Conservation (phyloP, 35 echinoderm and acorn worm species). For the Lytechinus pictus region DNA sequence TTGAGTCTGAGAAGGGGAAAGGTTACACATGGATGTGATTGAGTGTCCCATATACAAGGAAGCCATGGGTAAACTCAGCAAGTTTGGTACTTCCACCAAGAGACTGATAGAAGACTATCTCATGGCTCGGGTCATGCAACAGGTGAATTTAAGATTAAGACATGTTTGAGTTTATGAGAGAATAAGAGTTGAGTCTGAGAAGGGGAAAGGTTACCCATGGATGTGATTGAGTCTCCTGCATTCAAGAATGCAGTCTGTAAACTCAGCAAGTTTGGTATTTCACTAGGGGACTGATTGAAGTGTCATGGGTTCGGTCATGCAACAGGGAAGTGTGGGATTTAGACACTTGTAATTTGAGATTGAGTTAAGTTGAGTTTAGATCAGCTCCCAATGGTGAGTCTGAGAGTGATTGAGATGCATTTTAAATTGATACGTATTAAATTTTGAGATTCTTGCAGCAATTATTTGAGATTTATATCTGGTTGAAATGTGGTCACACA, state of each 20-base stretch:
- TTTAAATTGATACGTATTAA: background rate
- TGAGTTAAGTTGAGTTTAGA: background rate
- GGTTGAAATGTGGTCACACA: background rate
- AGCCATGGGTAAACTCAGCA: constrained; percentile 21
- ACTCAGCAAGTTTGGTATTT: constrained; percentile 38
- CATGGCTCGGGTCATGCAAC: background rate
- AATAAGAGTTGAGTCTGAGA: background rate
- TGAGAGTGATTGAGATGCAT: background rate
- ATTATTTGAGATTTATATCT: background rate
- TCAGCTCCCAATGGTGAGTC: no score
- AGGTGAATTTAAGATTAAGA: background rate
- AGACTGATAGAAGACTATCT: background rate
- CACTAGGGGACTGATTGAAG: background rate
- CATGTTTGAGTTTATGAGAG: background rate
- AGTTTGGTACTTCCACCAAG: constrained; percentile 27
- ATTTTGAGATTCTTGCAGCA: no score
- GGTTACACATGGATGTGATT: constrained; percentile 55
- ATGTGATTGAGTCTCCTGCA: constrained; percentile 31
- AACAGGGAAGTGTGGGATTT: constrained; percentile 16
- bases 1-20: constrained; percentile 60
- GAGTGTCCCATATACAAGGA: constrained; percentile 35
- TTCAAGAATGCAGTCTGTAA: background rate
- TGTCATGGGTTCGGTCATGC: background rate
- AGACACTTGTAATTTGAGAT: background rate
- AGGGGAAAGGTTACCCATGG: constrained; percentile 66